Conservation (phyloP, 2,797 vertebrate genomes). For the Enteromius trimaculatus region DNA sequence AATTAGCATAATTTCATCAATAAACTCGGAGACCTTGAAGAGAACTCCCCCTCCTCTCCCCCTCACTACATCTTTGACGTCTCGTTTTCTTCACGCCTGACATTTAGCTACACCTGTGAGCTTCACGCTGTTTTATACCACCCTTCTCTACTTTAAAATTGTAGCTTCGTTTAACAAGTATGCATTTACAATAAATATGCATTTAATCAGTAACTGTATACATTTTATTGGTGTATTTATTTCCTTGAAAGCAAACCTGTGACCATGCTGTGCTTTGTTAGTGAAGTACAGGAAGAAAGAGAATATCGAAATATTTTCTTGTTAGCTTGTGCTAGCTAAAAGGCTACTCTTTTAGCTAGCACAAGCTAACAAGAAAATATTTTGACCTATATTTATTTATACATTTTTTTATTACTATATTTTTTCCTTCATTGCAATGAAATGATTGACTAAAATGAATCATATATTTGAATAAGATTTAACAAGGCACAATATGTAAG, state of each 20-base stretch:
- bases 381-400: neutral
- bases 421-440: neutral
- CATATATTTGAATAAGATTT: neutral
- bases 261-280: neutral
- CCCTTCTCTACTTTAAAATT: neutral
- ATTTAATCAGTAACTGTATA: neutral
- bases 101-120: conserved; percentile 46
- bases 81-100: conserved; percentile 36
- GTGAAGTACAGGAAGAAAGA: neutral
- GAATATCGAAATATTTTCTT: too few relatives aligned
- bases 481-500: too few relatives aligned
- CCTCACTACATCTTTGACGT: conserved; percentile 45
- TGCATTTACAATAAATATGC: neutral
- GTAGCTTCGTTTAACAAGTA: neutral
- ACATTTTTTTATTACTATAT: neutral
- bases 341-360: neutral
- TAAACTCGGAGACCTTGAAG: conserved; percentile 63
- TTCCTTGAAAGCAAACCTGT: neutral
- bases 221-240: neutral
- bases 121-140: neutral
- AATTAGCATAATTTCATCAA: conserved; percentile 65
- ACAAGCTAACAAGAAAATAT: neutral
- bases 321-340: too few relatives aligned
- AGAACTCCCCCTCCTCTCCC: conserved; percentile 25
- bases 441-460: neutral